These are phyloP conservation scores for Aeoliscus strigatus DNA, from an alignment of 2,797 vertebrate genomes.

Conservation along the genomic window DNA sequence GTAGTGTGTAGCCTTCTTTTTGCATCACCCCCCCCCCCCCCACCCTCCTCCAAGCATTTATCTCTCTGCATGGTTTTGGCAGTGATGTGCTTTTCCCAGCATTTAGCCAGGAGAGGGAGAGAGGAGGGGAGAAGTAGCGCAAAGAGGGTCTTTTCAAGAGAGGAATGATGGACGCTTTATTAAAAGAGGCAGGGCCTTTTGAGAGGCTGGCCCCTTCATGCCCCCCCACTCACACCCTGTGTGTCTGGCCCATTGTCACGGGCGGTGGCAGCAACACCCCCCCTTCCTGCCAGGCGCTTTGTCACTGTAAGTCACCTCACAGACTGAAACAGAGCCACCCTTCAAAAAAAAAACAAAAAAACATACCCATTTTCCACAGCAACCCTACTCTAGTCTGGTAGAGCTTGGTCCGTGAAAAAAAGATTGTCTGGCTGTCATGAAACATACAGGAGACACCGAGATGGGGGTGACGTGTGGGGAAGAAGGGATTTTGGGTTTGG, in stretches of 20 bases:
- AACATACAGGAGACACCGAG: constrained; percentile 63
- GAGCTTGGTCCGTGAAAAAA: constrained; percentile 43
- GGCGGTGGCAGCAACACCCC: constrained; percentile 58
- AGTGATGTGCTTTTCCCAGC: constrained; percentile 80
- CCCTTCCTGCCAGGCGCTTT: constrained; percentile 68
- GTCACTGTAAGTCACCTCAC: constrained; percentile 79
- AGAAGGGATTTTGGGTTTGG: constrained; percentile 57
- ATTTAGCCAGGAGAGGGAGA: constrained; percentile 69
- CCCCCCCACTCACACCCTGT: constrained; percentile 54
- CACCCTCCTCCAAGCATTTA: constrained; percentile 69
- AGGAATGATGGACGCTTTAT: constrained; percentile 78
- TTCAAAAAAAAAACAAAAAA: constrained; percentile 46
- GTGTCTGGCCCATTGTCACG: constrained; percentile 79
- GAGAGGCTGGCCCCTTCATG: constrained; percentile 62
- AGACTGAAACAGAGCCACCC: constrained; percentile 63
- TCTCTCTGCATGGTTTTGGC: constrained; percentile 77
- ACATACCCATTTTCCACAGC: constrained; percentile 65
- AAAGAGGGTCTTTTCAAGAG: constrained; percentile 72
- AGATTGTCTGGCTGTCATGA: constrained; percentile 70
- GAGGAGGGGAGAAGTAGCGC: constrained; percentile 60
- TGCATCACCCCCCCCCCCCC: constrained; percentile 44
- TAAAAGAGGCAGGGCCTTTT: constrained; percentile 77
- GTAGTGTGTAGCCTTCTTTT: constrained; percentile 59
- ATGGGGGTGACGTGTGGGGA: constrained; percentile 50
- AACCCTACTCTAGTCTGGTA: constrained; percentile 50